Percentiles rank a stretch among this genome's conserved stretches.
These are phyloP conservation scores for Aeoliscus strigatus DNA, from an alignment of 2,797 vertebrate species.

Conservation along the genomic window DNA sequence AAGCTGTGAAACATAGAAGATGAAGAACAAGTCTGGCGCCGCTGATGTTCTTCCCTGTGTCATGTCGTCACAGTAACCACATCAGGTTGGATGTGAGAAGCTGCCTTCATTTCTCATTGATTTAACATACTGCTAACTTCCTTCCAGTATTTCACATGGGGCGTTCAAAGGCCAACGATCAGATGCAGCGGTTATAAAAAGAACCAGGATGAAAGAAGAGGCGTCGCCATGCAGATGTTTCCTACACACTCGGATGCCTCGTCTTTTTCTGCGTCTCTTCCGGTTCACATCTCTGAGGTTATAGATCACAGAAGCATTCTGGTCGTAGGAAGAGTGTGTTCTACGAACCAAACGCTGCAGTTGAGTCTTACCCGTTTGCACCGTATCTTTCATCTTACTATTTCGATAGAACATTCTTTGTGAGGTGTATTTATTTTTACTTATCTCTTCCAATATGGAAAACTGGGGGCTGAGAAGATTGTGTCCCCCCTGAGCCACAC, in stretches of 20 bases:
- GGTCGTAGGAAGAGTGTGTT: slow-evolving; percentile 16
- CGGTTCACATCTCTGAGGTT: slow-evolving; percentile 12
- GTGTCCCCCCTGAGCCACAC: slow-evolving; percentile 17
- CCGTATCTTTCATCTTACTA: slow-evolving; percentile 17
- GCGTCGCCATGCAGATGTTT: slow-evolving; percentile 14
- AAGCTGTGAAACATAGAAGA: slow-evolving; percentile 25
- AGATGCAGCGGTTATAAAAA: too few relatives aligned
- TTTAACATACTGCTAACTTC: slow-evolving; percentile 4
- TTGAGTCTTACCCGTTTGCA: slow-evolving; percentile 5
- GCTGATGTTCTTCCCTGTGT: slow-evolving; percentile 36
- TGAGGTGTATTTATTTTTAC: slow-evolving; percentile 16
- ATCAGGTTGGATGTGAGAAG: background rate
- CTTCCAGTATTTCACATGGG: too few relatives aligned
- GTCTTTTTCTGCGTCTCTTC: slow-evolving; percentile 15
- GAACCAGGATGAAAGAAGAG: too few relatives aligned
- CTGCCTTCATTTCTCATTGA: slow-evolving; percentile 1
- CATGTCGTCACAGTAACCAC: slow-evolving; percentile 32
- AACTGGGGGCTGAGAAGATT: slow-evolving; percentile 7
- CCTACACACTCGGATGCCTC: background rate
- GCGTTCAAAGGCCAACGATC: too few relatives aligned
- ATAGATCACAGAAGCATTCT: slow-evolving; percentile 22
- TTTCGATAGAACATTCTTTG: slow-evolving; percentile 16
- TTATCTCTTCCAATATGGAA: slow-evolving; percentile 24
- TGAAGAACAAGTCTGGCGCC: slow-evolving; percentile 20
- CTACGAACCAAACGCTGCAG: slow-evolving; percentile 5